These are phyloP conservation scores for Troides oblongomaculatus DNA, from an alignment of 2,888 invertebrate species.

Conservation along the genomic window DNA sequence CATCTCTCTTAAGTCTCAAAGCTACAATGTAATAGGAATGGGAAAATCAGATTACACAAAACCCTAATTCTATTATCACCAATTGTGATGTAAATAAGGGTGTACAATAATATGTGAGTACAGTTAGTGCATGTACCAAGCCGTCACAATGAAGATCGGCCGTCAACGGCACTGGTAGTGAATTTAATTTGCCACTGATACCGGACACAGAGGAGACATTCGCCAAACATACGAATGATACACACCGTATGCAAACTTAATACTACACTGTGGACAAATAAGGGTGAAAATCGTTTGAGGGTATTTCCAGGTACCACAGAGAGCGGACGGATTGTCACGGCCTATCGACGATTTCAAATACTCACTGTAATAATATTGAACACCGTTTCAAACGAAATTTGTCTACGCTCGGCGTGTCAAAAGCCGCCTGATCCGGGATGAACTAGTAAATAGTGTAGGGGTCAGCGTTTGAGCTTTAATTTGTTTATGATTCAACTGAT, in stretches of 20 bases:
- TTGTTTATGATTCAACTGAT: too few relatives aligned
- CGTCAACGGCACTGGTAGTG: too few relatives aligned
- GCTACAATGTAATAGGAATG: too few relatives aligned
- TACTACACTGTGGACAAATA: background rate
- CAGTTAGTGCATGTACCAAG: too few relatives aligned
- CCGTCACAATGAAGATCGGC: too few relatives aligned
- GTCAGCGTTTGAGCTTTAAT: too few relatives aligned
- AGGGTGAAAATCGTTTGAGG: background rate
- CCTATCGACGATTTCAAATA: slow-evolving; percentile 9
- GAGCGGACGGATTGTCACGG: background rate
- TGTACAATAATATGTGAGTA: too few relatives aligned
- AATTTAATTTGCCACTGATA: background rate
- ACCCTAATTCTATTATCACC: too few relatives aligned
- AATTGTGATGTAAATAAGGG: too few relatives aligned
- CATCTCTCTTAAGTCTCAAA: too few relatives aligned
- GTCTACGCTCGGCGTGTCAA: slow-evolving; percentile 7
- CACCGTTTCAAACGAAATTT: slow-evolving; percentile 2
- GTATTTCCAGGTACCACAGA: background rate
- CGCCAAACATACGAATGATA: background rate
- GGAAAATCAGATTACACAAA: too few relatives aligned
- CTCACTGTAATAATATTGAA: slow-evolving; percentile 15
- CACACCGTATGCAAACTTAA: background rate
- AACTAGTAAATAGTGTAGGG: background rate
- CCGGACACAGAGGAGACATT: background rate
- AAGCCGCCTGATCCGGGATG: background rate